Evolutionary conservation across 2,888 invertebrate species (phyloP).

Genomic region (Eilema griseolum): DNA sequence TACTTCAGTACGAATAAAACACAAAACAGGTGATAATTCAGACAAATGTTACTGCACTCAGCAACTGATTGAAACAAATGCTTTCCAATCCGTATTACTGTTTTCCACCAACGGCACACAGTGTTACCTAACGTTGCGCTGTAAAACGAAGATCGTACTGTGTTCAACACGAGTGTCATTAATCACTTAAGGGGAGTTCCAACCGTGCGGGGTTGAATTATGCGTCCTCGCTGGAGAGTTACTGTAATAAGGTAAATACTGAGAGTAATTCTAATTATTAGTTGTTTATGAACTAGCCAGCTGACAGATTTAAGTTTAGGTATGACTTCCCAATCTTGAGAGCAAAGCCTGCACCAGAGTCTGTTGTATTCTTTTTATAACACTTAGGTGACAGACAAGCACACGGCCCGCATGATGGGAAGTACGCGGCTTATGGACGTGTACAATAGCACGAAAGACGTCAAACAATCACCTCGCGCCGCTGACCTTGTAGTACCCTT

Average conservation of each 20-base stretch:
- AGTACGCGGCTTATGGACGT: no score
- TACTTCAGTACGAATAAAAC: not conserved
- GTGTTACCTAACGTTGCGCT: not conserved
- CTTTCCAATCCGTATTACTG: not conserved
- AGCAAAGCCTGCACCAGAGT: no score
- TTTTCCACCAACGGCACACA: conserved; percentile 1
- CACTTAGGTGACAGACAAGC: no score
- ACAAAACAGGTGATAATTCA: not conserved
- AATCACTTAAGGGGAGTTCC: not conserved
- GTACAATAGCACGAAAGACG: no score
- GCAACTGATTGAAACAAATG: conserved; percentile 6
- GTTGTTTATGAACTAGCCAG: not conserved
- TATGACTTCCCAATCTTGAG: no score
- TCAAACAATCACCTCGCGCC: no score
- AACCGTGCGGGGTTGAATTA: not conserved
- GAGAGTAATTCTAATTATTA: not conserved
- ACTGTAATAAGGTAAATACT: not conserved
- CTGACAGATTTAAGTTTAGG: not conserved
- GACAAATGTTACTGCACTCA: conserved; percentile 4
- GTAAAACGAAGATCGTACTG: not conserved
- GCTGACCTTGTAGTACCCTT: no score
- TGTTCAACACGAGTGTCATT: conserved; percentile 9
- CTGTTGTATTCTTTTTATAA: no score
- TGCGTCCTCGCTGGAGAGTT: not conserved
- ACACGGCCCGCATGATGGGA: no score